phyloP scores from a whole-genome alignment of 1,140 invertebrate species.

The Mya arenaria region DNA sequence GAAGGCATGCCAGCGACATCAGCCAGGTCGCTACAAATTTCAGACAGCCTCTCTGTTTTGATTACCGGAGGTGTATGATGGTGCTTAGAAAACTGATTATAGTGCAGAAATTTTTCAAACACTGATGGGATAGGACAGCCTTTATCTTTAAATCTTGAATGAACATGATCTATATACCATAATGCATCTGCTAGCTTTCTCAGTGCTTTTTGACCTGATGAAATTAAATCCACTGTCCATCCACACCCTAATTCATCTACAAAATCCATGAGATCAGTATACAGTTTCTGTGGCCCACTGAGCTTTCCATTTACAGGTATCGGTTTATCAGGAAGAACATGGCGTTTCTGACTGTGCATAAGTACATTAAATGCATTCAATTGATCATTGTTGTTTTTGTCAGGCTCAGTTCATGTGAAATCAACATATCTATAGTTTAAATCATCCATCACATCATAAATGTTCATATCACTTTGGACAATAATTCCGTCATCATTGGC shows the following conservation, averaged over 20 bases:
- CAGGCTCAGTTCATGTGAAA: too few relatives aligned
- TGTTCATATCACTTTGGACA: too few relatives aligned
- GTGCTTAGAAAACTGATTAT: background rate
- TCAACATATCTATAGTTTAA: too few relatives aligned
- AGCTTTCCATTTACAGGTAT: background rate
- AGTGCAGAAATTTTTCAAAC: background rate
- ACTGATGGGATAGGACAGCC: background rate
- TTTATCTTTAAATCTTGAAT: background rate
- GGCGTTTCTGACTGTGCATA: background rate
- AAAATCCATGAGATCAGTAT: background rate
- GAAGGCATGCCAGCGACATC: background rate
- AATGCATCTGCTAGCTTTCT: conserved; percentile 8
- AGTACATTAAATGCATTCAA: background rate
- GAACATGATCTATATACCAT: conserved; percentile 4
- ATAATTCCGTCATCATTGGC: too few relatives aligned
- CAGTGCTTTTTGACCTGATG: background rate
- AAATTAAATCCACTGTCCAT: background rate
- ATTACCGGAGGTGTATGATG: background rate
- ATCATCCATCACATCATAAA: too few relatives aligned
- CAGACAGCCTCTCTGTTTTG: background rate
- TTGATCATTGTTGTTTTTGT: too few relatives aligned
- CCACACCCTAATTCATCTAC: background rate
- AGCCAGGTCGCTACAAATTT: background rate
- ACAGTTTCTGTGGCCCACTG: background rate
- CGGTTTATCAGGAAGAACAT: background rate